Evolutionary conservation across 2,888 invertebrate species (phyloP).

Genomic region (Drosophila cognata): DNA sequence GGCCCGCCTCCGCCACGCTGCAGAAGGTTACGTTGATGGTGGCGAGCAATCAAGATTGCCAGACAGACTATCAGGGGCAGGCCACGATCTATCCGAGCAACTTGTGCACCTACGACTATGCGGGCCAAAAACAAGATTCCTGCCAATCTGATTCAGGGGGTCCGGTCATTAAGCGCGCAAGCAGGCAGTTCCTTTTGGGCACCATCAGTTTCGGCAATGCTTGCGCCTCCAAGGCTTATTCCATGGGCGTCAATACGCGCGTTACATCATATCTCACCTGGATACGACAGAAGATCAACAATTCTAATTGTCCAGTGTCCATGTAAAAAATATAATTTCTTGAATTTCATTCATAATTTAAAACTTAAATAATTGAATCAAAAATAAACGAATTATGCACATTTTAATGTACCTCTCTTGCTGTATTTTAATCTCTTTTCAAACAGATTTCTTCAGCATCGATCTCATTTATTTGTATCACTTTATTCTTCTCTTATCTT

Average conservation of each 20-base stretch:
- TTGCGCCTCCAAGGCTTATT: constrained; percentile 84
- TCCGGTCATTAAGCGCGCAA: constrained; percentile 85
- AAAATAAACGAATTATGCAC: neutral
- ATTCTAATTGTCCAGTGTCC: constrained; percentile 59
- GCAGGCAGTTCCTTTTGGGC: constrained; percentile 85
- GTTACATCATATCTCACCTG: constrained; percentile 86
- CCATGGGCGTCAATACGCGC: constrained; percentile 86
- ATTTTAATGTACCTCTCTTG: neutral
- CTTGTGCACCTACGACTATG: constrained; percentile 75
- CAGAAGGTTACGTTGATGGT: constrained; percentile 85
- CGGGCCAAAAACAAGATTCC: constrained; percentile 82
- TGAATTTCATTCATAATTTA: neutral
- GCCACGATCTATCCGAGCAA: constrained; percentile 54
- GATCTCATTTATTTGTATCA: neutral
- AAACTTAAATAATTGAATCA: neutral
- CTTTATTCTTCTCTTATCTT: neutral
- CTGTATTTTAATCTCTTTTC: neutral
- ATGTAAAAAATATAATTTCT: constrained; percentile 18
- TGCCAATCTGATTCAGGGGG: constrained; percentile 87
- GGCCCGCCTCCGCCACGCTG: constrained; percentile 84
- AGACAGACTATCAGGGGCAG: constrained; percentile 40
- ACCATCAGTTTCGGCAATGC: constrained; percentile 86
- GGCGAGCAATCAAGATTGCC: constrained; percentile 56
- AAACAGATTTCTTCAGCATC: neutral
- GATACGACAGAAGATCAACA: constrained; percentile 83